These are phyloP conservation scores for Digitonthophagus gazella DNA, from an alignment of 2,888 invertebrate species.

Conservation along the genomic window DNA sequence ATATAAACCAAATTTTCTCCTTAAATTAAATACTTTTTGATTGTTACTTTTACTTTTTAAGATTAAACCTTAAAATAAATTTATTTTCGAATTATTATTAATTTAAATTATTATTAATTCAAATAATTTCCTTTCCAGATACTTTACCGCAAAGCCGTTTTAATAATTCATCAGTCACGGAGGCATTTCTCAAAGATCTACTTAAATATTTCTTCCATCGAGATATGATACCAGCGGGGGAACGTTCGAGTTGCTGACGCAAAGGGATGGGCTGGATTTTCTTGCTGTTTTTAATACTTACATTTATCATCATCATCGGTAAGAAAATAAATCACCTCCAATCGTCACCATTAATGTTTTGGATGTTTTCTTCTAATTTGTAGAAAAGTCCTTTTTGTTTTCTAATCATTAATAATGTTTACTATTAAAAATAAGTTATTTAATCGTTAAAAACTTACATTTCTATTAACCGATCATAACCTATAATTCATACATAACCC, in stretches of 20 bases:
- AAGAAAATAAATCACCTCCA: no score
- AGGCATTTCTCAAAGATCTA: constrained; percentile 3
- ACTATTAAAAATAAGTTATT: no score
- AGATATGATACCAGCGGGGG: constrained; percentile 24
- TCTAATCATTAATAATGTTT: no score
- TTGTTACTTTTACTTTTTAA: neutral
- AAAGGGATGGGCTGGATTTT: constrained; percentile 55
- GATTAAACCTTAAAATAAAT: no score
- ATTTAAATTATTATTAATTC: neutral
- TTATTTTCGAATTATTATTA: neutral
- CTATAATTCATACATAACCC: no score
- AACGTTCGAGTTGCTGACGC: constrained; percentile 45
- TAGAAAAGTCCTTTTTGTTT: no score
- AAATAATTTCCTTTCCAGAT: neutral
- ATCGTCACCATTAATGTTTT: no score
- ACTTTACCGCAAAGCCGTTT: constrained; percentile 1
- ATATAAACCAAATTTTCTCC: no score
- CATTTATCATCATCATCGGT: constrained; percentile 52
- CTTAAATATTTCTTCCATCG: constrained; percentile 11
- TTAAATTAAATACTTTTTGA: no score
- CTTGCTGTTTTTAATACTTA: constrained; percentile 50
- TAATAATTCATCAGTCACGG: constrained; percentile 9
- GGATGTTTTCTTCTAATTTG: no score
- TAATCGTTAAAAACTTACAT: no score
- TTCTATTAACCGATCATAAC: no score